Conservation (phyloP, 2,797 vertebrate genomes). For the Tenualosa ilisha region DNA sequence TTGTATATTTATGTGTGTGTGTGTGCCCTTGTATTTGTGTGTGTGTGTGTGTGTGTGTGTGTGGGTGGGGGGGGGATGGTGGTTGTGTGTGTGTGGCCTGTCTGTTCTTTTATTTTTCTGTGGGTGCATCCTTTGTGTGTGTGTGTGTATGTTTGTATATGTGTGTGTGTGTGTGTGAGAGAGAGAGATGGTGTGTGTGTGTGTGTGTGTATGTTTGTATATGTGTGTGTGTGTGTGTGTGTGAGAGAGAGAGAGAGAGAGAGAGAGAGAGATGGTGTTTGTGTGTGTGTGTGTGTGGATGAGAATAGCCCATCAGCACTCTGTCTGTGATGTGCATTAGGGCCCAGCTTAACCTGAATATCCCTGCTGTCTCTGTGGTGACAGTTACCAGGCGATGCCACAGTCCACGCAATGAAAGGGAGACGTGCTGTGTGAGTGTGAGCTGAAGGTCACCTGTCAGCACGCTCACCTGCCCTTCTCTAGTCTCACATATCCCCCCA, state of each 20-base stretch:
- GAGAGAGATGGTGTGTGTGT: background rate
- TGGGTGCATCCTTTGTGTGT: too few species aligned
- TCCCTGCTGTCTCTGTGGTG: slow-evolving; percentile 56
- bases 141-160: background rate
- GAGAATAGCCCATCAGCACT: background rate
- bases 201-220: background rate
- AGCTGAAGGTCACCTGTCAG: slow-evolving; percentile 6
- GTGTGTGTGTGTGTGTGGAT: background rate
- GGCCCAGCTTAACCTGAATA: slow-evolving; percentile 52
- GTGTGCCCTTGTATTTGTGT: background rate
- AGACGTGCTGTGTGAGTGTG: background rate
- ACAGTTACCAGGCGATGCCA: slow-evolving; percentile 59
- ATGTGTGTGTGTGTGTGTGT: background rate
- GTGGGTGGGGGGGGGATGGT: too few species aligned
- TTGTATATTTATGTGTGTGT: background rate
- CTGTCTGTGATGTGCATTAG: slow-evolving; percentile 44
- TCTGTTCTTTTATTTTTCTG: background rate
- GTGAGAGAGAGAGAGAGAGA: background rate
- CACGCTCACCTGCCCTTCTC: background rate
- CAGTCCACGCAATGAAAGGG: background rate
- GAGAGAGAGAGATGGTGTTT: background rate
- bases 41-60: background rate
- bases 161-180: background rate
- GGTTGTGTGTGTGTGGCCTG: background rate
- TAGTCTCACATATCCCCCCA: background rate